Base-by-base conservation (phyloP, 2,113 vertebrate species). In the Pomatorhinus ruficollis region DNA sequence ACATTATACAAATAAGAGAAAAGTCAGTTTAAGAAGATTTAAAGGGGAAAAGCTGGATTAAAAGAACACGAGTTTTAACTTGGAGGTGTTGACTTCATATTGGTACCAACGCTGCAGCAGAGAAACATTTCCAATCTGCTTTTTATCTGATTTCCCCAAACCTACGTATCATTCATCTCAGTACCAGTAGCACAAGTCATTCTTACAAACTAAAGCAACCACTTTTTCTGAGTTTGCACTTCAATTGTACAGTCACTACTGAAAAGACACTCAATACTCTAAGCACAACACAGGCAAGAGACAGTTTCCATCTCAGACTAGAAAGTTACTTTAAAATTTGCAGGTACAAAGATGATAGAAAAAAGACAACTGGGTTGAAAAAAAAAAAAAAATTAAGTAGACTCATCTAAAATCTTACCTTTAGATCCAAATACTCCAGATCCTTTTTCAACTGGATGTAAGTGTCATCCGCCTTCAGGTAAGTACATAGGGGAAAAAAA, bases 371-470 rank as follows among this genome's bases (percentile, higher is more conserved):
- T 15, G 23, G 6, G 4, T 82, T 81, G 7, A 16, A 39, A 66
- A 87, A 19, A 35, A 66, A 87, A 60, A 37, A 20, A 35, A 49
- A 79, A 39, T 21, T 6, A 97, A 93, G 40, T 4, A 70, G 21
- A 89, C 37, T 90, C 11, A 11, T 95, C 75, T 63, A 92, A 80
- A 14, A 83, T 68, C 98, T 98, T 98, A 99, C 99, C 99, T 99
- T 99, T 95, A 99, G 98, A 97, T 99, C 99, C 95, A 99, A 98
- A 98, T 99, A 99, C 97, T 99, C 99, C 98, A 99, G 98, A 97
- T 99, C 99, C 98, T 99, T 99, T 98, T 99, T 99, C 98, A 99
- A 98, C 97, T 99, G 99, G 86, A 99, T 98, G 31, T 99, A 99
- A 96, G 99, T 99, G 95, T 99, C 99, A 96, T 99, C 99, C 85